Evolutionary conservation across 64 coral and sea anemone species (phyloP), one percentile per base, ranked within the genome.

Genomic region (Acropora yongei): DNA sequence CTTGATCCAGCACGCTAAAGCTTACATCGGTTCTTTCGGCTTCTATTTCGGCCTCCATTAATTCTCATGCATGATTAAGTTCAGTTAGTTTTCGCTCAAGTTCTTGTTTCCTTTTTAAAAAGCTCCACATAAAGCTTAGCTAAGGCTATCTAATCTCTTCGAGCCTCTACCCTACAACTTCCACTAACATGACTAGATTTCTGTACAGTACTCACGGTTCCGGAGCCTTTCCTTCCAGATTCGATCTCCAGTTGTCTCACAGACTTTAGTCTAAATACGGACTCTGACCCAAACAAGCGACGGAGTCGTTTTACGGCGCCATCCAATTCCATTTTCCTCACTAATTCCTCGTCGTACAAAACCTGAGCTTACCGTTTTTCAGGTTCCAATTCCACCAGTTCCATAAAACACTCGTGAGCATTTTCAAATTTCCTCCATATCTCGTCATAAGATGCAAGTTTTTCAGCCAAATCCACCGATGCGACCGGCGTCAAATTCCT

Each of bases 31-130:
- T 78, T 17, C 13, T 48, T 12, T 87, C 75, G 17, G 61, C 55
- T 4, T 78, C 91, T 58, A 72, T 86, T 68, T 79, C 83, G 1
- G 82, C 91, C 20, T 92, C 75, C 55, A 86, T 78, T 76, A 86
- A 85, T 41, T 78, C 81, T 44, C 66, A 18, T 48, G 77, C 61
- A 78, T 86, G 67, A 44, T 39, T 66, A 16, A 87, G 83, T 87
- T 92, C 74, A 50, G 46, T 68, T 53, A 58, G 42, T 71, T 78
- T 68, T 5, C 18, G 58, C 9, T 66, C 30, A 77, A 87, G 74
- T 68, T 92, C 83, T 87, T 92, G 83, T 78, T 40, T 79, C 39
- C 69, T 92, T 53, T 86, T 87, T 6, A n/a, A 92, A 86, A n/a
- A 87, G 91, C 20, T 92, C 91, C 0, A 78, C 73, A 4, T 79